Evolutionary conservation across 2,113 vertebrate genomes (phyloP).

Genomic region (Pampusana beccarii): DNA sequence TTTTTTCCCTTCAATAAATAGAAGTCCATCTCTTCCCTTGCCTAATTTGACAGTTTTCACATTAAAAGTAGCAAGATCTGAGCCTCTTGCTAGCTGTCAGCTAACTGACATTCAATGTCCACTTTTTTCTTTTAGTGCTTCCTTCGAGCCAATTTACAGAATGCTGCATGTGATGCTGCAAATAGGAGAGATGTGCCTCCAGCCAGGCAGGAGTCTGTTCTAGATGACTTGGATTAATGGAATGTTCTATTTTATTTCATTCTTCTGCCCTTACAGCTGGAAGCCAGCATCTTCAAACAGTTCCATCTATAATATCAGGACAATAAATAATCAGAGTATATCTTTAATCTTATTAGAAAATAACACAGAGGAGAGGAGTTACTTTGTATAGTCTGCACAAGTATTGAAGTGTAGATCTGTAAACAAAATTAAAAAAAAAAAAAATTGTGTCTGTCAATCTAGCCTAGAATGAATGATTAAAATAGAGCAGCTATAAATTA

Average conservation of each 20-base stretch:
- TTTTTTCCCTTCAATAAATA: background rate
- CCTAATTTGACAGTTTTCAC: background rate
- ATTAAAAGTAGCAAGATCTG: background rate
- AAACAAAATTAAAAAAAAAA: background rate
- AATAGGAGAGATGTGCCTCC: background rate
- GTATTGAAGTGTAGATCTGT: background rate
- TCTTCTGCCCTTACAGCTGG: background rate
- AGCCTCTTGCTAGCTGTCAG: background rate
- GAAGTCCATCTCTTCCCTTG: background rate
- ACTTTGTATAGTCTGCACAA: background rate
- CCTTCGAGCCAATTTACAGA: background rate
- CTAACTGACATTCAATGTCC: background rate
- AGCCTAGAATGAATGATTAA: background rate
- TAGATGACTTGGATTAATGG: background rate
- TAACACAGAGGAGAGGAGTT: background rate
- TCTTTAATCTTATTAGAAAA: background rate
- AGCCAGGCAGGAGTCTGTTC: background rate
- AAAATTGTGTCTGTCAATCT: background rate
- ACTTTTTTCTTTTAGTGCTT: background rate
- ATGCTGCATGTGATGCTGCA: background rate
- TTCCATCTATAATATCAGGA: background rate
- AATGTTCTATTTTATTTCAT: background rate
- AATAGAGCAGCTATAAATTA: background rate
- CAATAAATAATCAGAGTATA: background rate
- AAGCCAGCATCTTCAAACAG: background rate